Evolutionary conservation across 2,888 invertebrate genomes (phyloP), one percentile per base, ranked within the genome.

Genomic region (Drosophila paracracens): DNA sequence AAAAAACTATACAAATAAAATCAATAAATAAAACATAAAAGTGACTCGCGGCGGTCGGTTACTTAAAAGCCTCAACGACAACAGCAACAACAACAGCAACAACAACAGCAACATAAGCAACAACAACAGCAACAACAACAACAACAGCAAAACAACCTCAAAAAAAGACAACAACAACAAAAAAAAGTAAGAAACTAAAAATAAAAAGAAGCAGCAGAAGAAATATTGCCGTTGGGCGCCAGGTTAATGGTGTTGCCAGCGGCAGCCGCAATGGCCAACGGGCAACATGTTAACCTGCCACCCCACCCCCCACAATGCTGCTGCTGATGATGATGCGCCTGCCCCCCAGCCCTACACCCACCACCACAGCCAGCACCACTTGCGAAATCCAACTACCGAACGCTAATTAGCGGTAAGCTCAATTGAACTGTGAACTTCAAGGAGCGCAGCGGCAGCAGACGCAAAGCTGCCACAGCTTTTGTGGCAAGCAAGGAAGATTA

Each of bases 21-120:
- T 84, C 84, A 84, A 84, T 84, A 84, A 83, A 84, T 83, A 81
- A 84, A 83, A 81, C 88, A 87, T 83, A 89, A 76, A 81, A 81
- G 74, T 74, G 64, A 80, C 82, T 82, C 74, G 82, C 74, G 66
- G 74, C 68, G 38, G 81, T 85, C 86, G 85, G 83, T 82, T 75
- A 82, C 79, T 73, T 82, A 79, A 85, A 79, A 85, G 74, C 67
- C 54, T 13, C 61, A 29, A 70, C 65, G 60, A 43, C 51, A 54
- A 18, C 36, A n/a, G 2, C 18, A 29, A 6, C 29, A 50, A 6
- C 31, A 5, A n/a, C 27, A 25, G 0, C 25, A 25, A 16, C 46
- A 48, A 8, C 46, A 46, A 1, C 46, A n/a, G 0, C 11, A n/a
- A 6, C 29, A 27, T 4, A 2, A 10, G 0, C 7, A 27, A 16